phyloP scores from a whole-genome alignment of 2,113 vertebrate species.

The Lasiurus cinereus region DNA sequence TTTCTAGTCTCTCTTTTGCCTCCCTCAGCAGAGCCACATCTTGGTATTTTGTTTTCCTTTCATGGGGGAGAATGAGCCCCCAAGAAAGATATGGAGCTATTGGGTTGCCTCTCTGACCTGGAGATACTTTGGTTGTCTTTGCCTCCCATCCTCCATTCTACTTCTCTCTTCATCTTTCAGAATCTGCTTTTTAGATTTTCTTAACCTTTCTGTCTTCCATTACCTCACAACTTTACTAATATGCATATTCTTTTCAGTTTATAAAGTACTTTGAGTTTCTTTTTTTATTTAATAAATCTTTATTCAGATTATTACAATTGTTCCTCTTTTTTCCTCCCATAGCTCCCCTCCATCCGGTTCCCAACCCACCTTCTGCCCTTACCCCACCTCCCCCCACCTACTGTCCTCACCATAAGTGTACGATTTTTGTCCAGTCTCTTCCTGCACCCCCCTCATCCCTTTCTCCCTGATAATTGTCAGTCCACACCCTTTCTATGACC shows the following conservation, averaged over 20 bases:
- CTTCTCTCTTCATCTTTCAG: background rate
- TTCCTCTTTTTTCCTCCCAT: too few species aligned
- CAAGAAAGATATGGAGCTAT: background rate
- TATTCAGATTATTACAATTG: too few species aligned
- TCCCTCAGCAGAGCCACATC: background rate
- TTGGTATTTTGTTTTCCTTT: slow-evolving; percentile 34
- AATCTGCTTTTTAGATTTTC: slow-evolving; percentile 18
- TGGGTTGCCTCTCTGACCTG: background rate
- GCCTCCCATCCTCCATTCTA: background rate
- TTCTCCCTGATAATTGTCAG: too few species aligned
- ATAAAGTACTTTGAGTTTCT: slow-evolving; percentile 10
- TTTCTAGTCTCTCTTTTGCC: background rate
- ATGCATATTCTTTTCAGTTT: slow-evolving; percentile 29
- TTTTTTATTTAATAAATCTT: background rate
- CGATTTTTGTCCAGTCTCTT: too few species aligned
- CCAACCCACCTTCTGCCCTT: too few species aligned
- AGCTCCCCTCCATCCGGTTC: too few species aligned
- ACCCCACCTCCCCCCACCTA: too few species aligned
- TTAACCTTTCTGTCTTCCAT: background rate
- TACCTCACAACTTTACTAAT: background rate
- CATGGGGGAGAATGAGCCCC: background rate
- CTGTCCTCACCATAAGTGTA: too few species aligned
- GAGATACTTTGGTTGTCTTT: background rate
- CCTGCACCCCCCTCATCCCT: too few species aligned
- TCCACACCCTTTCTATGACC: too few species aligned